These are phyloP conservation scores for Protophormia terraenovae DNA, from an alignment of 2,888 invertebrate genomes.

Conservation along the genomic window DNA sequence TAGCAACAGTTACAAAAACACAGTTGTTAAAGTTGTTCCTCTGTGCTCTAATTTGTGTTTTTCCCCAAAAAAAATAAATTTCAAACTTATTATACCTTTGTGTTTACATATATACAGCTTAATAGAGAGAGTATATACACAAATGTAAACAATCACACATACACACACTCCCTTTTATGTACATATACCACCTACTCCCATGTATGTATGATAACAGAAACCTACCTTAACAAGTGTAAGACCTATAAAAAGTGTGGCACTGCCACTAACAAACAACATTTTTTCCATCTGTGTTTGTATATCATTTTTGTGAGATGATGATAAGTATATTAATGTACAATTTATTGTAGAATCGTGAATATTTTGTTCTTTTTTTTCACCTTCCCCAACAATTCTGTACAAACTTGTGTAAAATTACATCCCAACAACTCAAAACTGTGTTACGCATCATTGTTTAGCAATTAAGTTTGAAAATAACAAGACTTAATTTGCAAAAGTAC, in stretches of 20 bases:
- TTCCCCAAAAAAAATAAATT: slow-evolving; percentile 31
- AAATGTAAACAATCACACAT: neutral
- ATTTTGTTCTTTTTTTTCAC: neutral
- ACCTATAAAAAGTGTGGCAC: neutral
- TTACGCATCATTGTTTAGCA: slow-evolving; percentile 61
- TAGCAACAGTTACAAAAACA: slow-evolving; percentile 31
- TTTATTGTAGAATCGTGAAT: slow-evolving; percentile 23
- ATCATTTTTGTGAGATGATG: neutral
- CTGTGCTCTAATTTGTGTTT: slow-evolving; percentile 3
- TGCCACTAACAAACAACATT: slow-evolving; percentile 7
- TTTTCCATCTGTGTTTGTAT: slow-evolving; percentile 49
- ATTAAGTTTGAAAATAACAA: slow-evolving; percentile 64
- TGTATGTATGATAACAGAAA: neutral
- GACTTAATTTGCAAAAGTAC: slow-evolving; percentile 70
- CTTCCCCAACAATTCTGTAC: neutral
- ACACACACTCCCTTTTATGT: neutral
- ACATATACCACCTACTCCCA: slow-evolving; percentile 6
- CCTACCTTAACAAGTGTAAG: neutral
- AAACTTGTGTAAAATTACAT: neutral
- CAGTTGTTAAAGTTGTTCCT: slow-evolving; percentile 27
- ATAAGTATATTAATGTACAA: slow-evolving; percentile 47
- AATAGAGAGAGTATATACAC: neutral
- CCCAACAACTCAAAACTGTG: slow-evolving; percentile 15
- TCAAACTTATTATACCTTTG: slow-evolving; percentile 48
- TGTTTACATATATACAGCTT: slow-evolving; percentile 11